Conservation (phyloP, 2,113 vertebrate genomes). For the Vombatus ursinus region DNA sequence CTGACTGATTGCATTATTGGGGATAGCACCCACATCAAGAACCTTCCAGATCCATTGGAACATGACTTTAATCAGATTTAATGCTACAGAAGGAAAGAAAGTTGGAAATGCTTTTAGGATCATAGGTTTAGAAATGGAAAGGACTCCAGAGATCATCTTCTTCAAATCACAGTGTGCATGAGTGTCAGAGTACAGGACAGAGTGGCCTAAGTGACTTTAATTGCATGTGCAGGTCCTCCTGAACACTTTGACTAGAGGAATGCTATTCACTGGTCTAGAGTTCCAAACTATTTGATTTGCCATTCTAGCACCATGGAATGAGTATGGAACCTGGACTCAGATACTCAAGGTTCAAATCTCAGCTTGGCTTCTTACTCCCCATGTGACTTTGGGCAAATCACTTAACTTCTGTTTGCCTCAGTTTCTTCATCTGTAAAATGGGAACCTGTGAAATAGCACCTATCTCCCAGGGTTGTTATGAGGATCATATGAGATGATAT, state of each 20-base stretch:
- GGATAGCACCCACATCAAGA: not conserved
- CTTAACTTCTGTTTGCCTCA: not conserved
- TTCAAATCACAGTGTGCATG: not conserved
- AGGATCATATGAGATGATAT: not conserved
- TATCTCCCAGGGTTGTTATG: not conserved
- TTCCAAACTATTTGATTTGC: not conserved
- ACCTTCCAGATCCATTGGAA: not conserved
- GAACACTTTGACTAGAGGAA: not conserved
- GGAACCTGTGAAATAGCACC: not conserved
- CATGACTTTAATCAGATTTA: not conserved
- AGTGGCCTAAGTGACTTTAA: not conserved
- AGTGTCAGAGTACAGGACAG: not conserved
- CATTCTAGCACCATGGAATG: not conserved
- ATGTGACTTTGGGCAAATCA: not conserved
- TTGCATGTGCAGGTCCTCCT: not conserved
- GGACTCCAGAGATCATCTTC: not conserved
- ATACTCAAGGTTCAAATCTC: not conserved
- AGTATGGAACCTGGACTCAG: not conserved
- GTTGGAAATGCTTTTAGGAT: not conserved
- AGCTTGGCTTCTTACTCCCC: not conserved
- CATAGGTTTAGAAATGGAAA: not conserved
- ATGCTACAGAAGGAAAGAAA: not conserved
- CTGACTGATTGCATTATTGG: not conserved
- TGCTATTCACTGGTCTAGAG: not conserved
- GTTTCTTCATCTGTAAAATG: not conserved